Conservation (phyloP, 53 echinoderm and acorn worm genomes). For the Hippasteria phrygiana region DNA sequence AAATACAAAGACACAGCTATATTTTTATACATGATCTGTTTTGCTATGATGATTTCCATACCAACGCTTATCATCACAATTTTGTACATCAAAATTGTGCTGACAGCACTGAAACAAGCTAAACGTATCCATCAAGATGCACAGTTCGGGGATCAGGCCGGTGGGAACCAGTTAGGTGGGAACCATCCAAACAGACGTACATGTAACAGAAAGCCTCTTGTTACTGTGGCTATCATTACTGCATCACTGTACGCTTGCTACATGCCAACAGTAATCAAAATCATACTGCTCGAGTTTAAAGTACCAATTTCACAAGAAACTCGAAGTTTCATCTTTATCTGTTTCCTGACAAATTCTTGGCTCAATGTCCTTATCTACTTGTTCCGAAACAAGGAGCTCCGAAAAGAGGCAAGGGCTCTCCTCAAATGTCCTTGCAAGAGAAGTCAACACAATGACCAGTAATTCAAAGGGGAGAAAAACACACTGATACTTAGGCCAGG, state of each 20-base stretch:
- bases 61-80: slow-evolving; percentile 5
- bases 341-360: slow-evolving; percentile 10
- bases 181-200: not conserved
- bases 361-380: slow-evolving; percentile 38
- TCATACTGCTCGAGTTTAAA: not conserved
- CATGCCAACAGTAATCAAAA: not conserved
- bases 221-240: not conserved
- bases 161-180: no score
- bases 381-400: slow-evolving; percentile 39
- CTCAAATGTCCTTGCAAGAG: slow-evolving; percentile 7
- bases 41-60: not conserved
- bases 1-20: not conserved
- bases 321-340: not conserved
- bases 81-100: slow-evolving; percentile 31
- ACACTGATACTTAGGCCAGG: no score
- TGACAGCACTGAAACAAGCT: slow-evolving; percentile 20
- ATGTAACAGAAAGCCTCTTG: not conserved
- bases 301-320: not conserved
- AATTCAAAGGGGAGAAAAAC: no score
- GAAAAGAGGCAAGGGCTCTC: slow-evolving; percentile 20
- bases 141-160: not conserved
- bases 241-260: not conserved
- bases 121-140: not conserved
- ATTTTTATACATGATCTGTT: not conserved
- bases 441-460: not conserved